A percentile compares a stretch with the other conserved stretches of the same genome.
Conservation (phyloP, 53 echinoderm and acorn worm species). For the Mesocentrotus franciscanus region DNA sequence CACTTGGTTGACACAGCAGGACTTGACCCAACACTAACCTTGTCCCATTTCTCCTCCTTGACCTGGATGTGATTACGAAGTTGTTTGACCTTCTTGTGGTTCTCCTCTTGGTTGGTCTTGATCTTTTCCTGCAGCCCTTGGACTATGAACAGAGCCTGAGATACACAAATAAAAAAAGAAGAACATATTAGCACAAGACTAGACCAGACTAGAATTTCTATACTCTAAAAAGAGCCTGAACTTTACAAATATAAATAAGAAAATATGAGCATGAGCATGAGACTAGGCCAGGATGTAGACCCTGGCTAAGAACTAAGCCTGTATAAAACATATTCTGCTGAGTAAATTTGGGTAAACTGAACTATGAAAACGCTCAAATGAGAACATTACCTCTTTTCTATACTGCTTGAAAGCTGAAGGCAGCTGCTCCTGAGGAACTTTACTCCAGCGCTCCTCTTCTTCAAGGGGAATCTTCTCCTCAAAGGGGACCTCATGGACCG, state of each 20-base stretch:
- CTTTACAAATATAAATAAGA: not conserved
- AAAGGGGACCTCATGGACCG: conserved; percentile 95
- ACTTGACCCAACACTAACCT: conserved; percentile 50
- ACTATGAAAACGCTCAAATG: not conserved
- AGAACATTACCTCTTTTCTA: conserved; percentile 82
- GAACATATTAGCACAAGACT: not conserved
- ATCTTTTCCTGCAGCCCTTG: conserved; percentile 90
- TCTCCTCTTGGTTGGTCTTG: conserved; percentile 85
- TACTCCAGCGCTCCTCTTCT: conserved; percentile 90
- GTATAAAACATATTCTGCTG: not conserved
- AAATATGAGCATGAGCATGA: not conserved
- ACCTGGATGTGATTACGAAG: conserved; percentile 82
- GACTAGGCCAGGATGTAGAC: not conserved
- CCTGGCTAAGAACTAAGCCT: not conserved
- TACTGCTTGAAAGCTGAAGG: conserved; percentile 98
- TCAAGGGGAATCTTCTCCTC: conserved; percentile 95
- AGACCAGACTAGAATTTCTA: not conserved
- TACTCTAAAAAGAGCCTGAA: not conserved
- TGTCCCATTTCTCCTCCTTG: conserved; percentile 84
- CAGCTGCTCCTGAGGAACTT: conserved; percentile 87
- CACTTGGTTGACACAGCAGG: not conserved
- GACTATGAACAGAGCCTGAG: conserved; percentile 86
- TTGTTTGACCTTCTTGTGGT: conserved; percentile 83
- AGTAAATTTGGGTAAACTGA: not conserved
- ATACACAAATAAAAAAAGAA: not conserved